phyloP scores from a whole-genome alignment of 2,888 invertebrate genomes.

The Poecilus cupreus region DNA sequence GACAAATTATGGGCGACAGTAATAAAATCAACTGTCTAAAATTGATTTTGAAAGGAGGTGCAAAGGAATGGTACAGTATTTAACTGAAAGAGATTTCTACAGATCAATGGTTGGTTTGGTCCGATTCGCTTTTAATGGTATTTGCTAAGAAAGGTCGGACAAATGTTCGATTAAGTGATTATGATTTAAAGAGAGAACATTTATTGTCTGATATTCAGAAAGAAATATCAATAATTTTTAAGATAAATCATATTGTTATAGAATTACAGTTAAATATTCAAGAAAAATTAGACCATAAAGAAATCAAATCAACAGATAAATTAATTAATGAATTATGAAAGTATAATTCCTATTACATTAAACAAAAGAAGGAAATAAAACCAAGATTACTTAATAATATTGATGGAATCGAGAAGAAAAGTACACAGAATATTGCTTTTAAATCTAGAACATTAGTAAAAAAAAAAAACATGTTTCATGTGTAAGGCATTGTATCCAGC shows the following conservation, averaged over 20 bases:
- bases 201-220: background rate
- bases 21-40: no score
- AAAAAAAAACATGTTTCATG: constrained; percentile 27
- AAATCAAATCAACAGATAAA: background rate
- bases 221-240: background rate
- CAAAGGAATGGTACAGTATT: background rate
- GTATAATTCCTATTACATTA: background rate
- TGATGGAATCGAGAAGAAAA: background rate
- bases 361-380: background rate
- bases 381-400: no score
- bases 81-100: background rate
- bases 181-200: background rate
- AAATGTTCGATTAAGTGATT: background rate
- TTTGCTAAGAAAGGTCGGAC: background rate
- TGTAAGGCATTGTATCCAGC: background rate
- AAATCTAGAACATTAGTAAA: background rate
- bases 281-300: background rate
- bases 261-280: constrained; percentile 11
- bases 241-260: background rate
- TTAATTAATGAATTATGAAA: constrained; percentile 7
- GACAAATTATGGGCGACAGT: no score
- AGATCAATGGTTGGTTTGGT: background rate
- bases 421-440: background rate
- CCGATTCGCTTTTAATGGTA: background rate
- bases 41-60: background rate